Evolutionary conservation across 2,888 invertebrate genomes (phyloP), one percentile per base, ranked within the genome.

Genomic region (Cataglyphis livida): DNA sequence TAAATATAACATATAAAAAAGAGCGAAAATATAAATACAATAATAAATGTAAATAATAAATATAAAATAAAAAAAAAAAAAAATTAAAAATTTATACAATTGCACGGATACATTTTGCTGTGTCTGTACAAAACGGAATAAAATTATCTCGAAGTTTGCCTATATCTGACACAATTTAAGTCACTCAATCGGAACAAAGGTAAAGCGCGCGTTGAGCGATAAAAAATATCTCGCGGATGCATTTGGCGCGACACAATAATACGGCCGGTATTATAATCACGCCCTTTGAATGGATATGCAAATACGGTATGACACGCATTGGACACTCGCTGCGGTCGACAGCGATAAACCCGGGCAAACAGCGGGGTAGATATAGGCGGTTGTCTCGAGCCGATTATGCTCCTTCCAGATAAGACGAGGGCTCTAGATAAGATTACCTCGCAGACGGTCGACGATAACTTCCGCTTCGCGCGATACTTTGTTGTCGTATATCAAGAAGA

Each of bases 341-440:
- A 12, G 28, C 15, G 81, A 81, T 81, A 81, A 81, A 18, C 15
- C 9, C 15, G 21, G n/a, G 62, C 62, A 81, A 81, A 81, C 81
- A 62, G 6, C 10, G 25, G 12, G 28, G 7, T 25, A 61, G 70
- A 70, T 70, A 79, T 15, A 61, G 18, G 35, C n/a, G 21, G 48
- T 25, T 2, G 28, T 74, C 74, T 15, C 51, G 28, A 15, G 44
- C 9, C 18, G 32, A 41, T 66, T 51, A 38, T n/a, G 38, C 15
- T 41, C 28, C 18, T 78, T 59, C 21, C 18, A 59, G 81, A 75
- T 62, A 74, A 48, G 62, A 28, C n/a, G 25, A 28, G n/a, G 9
- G 28, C 6, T 12, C 21, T n/a, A 81, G 81, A 74, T 81, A 74
- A 74, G 79, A 79, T 79, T 74, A 75, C 10, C 18, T 32, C 35